Evolutionary conservation across 1,140 invertebrate species (phyloP).

Genomic region (Orchesella cincta): DNA sequence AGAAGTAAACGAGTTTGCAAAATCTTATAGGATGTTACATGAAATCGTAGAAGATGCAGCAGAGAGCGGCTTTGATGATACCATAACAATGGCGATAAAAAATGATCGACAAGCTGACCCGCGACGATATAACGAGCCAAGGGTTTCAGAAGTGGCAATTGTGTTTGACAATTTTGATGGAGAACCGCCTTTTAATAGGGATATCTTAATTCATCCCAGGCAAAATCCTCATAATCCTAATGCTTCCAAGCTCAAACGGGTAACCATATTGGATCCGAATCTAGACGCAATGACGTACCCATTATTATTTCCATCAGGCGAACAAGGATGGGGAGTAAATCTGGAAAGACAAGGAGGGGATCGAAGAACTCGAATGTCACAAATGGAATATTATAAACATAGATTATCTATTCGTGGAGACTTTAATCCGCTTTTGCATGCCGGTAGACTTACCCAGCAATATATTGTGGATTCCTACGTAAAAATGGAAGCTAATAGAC

Average conservation of each 20-base stretch:
- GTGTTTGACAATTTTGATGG: constrained; percentile 42
- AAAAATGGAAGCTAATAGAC: constrained; percentile 51
- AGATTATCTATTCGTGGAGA: constrained; percentile 20
- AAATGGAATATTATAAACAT: neutral
- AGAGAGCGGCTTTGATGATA: constrained; percentile 35
- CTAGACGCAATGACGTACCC: constrained; percentile 10
- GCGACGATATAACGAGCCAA: constrained; percentile 47
- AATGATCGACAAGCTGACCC: constrained; percentile 35
- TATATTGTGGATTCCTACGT: constrained; percentile 53
- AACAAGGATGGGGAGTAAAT: constrained; percentile 18
- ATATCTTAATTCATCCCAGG: constrained; percentile 20
- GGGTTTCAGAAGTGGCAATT: constrained; percentile 45
- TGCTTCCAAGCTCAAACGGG: neutral
- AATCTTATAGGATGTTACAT: constrained; percentile 10
- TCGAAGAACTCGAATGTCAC: neutral
- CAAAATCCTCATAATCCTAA: neutral
- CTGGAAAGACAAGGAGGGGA: neutral
- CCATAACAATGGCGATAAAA: constrained; percentile 33
- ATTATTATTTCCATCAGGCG: constrained; percentile 8
- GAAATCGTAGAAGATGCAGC: constrained; percentile 11
- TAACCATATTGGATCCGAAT: neutral
- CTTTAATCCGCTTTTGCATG: constrained; percentile 41
- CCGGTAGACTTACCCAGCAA: constrained; percentile 52
- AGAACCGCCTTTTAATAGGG: constrained; percentile 42
- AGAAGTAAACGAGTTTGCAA: neutral